phyloP scores from a whole-genome alignment of 2,113 vertebrate genomes.

The Pseudorhombus dupliciocellatus region DNA sequence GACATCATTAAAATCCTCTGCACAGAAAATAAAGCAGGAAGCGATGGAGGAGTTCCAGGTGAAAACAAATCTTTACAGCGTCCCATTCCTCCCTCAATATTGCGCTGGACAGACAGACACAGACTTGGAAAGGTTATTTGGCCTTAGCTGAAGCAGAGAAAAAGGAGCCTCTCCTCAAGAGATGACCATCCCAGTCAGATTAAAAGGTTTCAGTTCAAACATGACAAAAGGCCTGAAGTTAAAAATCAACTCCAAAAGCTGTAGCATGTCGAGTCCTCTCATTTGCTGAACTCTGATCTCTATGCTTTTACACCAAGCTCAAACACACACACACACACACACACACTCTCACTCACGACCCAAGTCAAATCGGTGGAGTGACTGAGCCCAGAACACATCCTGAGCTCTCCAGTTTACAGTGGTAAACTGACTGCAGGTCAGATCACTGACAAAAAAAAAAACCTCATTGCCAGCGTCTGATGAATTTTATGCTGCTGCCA shows the following conservation, averaged over 20 bases:
- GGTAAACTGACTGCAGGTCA: constrained; percentile 50
- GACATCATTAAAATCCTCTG: neutral
- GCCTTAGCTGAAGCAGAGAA: constrained; percentile 8
- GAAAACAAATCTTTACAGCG: neutral
- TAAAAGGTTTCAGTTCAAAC: constrained; percentile 14
- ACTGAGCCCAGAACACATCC: constrained; percentile 52
- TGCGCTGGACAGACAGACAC: neutral
- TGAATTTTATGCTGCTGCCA: neutral
- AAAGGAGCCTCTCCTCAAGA: neutral
- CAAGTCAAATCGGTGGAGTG: constrained; percentile 24
- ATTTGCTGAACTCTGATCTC: neutral
- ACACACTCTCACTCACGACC: neutral
- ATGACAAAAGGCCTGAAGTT: constrained; percentile 25
- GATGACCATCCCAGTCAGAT: neutral
- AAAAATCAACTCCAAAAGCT: constrained; percentile 8
- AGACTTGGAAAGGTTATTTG: constrained; percentile 18
- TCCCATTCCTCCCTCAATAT: neutral
- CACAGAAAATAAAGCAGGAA: neutral
- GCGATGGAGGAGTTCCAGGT: neutral
- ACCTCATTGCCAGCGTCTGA: neutral
- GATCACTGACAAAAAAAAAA: constrained; percentile 10
- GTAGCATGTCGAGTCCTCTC: constrained; percentile 23
- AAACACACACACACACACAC: neutral
- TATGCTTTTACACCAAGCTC: neutral
- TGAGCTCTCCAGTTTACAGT: constrained; percentile 67